Base-by-base conservation (phyloP, 2,888 invertebrate species). In the Leptinotarsa peninsularis region DNA sequence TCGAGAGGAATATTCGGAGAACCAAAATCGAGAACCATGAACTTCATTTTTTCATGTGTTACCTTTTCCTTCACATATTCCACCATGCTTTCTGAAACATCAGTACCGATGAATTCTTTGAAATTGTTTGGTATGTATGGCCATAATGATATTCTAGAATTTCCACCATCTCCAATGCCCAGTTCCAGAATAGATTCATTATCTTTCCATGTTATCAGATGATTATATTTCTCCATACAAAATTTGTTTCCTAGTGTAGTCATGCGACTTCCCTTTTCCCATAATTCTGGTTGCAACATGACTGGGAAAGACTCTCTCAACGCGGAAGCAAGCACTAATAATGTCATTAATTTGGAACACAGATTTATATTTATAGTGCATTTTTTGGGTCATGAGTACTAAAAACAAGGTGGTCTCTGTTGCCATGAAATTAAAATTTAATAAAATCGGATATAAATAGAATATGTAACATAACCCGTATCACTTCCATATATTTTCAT, bases 151-250 rank as follows among this genome's bases (percentile, higher is more conserved):
- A 52, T 23, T 23, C 33, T 89, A 0, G 93, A 91, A 10, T 94
- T 92, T 82, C 92, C 91, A 0, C 94, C 94, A 60, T 93, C 92
- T 0, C 94, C 95, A 77, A 93, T 94, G 1, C 95, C 95, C 63
- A 95, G 90, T 83, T 95, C 95, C 74, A 93, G 82, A 54, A 93
- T 86, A 17, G 87, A 87, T 70, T 90, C 90, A 0, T 89, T 89
- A 68, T 88, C 88, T n/a, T 74, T 74, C 77, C 77, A 77, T 63
- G 66, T 54, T 13, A 77, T 54, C 21, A 69, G 87, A 13, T 88
- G 86, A 4, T 90, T 87, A 84, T 92, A 94, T 83, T 93, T 92
- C 56, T 93, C 90, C 66, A 95, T 18, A 21, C 49, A 56, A 10
- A 67, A 17, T 14, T 67, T 54, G 43, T 75, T 72, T 14, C 52